Base-by-base conservation (phyloP, 1,140 invertebrate species). In the Berghia stephanieae region DNA sequence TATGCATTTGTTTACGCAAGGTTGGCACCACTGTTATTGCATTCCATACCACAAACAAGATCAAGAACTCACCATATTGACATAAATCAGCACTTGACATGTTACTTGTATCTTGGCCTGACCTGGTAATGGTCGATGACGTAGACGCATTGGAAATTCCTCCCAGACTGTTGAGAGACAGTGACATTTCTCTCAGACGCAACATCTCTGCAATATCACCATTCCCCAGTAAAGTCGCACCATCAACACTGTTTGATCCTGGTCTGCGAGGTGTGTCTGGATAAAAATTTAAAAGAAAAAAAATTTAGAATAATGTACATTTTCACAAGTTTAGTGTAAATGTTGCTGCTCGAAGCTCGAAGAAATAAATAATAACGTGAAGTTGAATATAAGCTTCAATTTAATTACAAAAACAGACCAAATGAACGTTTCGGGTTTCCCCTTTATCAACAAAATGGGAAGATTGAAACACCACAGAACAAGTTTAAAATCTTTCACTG, bases 1-100 rank as follows among this genome's bases (percentile, higher is more conserved):
- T 70, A n/a, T 42, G 44, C n/a, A 70, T n/a, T 42, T 68, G 4
- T 21, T 27, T 24, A 3, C 10, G 24, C 5, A 34, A 5, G 36
- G n/a, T n/a, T 68, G 36, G 8, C n/a, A 68, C 31, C 10, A 13
- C n/a, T 49, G 13, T 69, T 16, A 69, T 16, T 27, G 1, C 21
- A 16, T 38, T 69, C 18, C 34, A 42, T 2, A 38, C 34, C 8
- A 40, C 16, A 43, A 2, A 69, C 34, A 27, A 74, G 57, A n/a
- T 21, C 31, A 3, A 52, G 6, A 3, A 78, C 69, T 81, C 83
- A 89, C 88, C 88, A 80, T 88, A 81, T 43, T 87, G 83, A 80
- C 88, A 88, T 0, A 89, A 78, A 38, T 89, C 87, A 49, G 85
- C 81, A 31, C 88, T 87, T 0, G 83, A 83, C 69, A 88, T 74